Conservation (phyloP, 2,113 vertebrate genomes). For the Xenopus laevis region DNA sequence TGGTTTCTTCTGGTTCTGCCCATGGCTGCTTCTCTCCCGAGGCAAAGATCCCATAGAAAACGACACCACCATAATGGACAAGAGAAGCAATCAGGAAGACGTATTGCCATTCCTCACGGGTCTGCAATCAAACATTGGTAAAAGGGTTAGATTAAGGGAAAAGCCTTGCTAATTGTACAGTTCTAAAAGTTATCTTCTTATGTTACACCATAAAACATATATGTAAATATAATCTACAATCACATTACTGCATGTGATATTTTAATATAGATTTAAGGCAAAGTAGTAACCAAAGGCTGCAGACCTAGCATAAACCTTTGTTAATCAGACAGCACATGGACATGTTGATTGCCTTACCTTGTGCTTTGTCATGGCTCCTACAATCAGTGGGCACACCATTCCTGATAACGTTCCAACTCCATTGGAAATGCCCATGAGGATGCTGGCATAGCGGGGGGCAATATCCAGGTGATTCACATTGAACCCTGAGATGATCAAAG, state of each 20-base stretch:
- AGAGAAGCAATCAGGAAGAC: constrained; percentile 88
- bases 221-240: no score
- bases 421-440: constrained; percentile 91
- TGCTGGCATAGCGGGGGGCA: constrained; percentile 85
- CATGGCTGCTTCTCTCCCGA: constrained; percentile 66
- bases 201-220: no score
- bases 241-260: no score
- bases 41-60: constrained; percentile 80
- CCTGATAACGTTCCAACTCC: constrained; percentile 86
- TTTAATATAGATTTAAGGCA: no score
- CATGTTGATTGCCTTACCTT: constrained; percentile 65
- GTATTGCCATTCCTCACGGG: constrained; percentile 87
- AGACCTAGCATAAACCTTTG: no score
- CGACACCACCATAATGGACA: constrained; percentile 85
- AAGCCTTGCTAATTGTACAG: no score
- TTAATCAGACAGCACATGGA: no score
- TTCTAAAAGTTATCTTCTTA: no score
- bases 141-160: no score
- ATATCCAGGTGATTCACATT: constrained; percentile 92
- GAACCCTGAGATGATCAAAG: constrained; percentile 66
- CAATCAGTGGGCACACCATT: constrained; percentile 88
- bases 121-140: constrained; percentile 55
- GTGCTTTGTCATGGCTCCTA: constrained; percentile 87
- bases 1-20: constrained; percentile 64
- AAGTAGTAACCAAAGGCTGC: no score